Evolutionary conservation across 2,888 invertebrate genomes (phyloP), one percentile per base, ranked within the genome.

Genomic region (Liopterus haemorrhoidalis): DNA sequence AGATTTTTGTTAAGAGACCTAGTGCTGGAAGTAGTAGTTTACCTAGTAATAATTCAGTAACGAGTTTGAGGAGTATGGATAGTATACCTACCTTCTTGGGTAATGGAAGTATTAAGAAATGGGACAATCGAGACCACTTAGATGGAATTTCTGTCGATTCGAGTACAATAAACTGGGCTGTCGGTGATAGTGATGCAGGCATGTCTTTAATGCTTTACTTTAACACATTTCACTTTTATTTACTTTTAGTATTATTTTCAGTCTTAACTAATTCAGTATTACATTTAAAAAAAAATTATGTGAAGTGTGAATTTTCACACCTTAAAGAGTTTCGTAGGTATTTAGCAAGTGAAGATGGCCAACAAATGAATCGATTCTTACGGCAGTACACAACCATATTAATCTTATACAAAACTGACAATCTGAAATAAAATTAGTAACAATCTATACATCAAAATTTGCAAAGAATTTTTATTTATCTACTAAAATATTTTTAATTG

Each of bases 181-280:
- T 61, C 57, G 67, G 65, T 55, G 65, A 65, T 47, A 62, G 61
- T 51, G 64, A 65, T 52, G 52, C 65, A 68, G 67, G 67, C 67
- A 67, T 62, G 67, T 67, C n/a, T 8, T 18, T 27, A 15, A 12
- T 27, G 11, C 6, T 16, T 16, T 33, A n/a, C n/a, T n/a, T n/a
- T n/a, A n/a, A n/a, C n/a, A n/a, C n/a, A n/a, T 49, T 46, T 43
- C 48, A 49, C 37, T 50, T 46, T 36, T 50, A 32, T 41, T 48
- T 15, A 38, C 25, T 39, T 36, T 22, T 36, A 32, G 30, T 39
- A 32, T 31, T 16, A n/a, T n/a, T n/a, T n/a, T n/a, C n/a, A n/a
- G n/a, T n/a, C n/a, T n/a, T n/a, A n/a, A n/a, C n/a, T n/a, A n/a
- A n/a, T n/a, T n/a, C n/a, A n/a, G n/a, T n/a, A n/a, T n/a, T n/a